Percentiles rank a stretch among this genome's conserved stretches.
Evolutionary conservation across 2,888 invertebrate genomes (phyloP).

Genomic region (Furcula furcula): DNA sequence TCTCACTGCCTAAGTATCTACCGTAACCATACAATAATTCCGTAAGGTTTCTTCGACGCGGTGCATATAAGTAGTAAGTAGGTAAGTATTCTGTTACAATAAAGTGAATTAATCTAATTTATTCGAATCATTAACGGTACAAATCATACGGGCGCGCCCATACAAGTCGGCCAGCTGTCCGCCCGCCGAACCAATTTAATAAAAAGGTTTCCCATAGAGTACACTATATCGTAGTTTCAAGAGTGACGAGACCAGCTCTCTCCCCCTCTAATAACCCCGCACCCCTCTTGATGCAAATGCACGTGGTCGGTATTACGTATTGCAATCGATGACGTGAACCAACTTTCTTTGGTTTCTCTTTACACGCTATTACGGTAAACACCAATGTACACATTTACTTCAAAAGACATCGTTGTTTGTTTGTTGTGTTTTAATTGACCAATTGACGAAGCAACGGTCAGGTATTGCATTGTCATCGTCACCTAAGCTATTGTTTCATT

Average conservation of each 20-base stretch:
- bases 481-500: too few relatives aligned
- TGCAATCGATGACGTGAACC: conserved; percentile 48
- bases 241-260: conserved; percentile 7
- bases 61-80: conserved; percentile 6
- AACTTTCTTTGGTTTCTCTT: conserved; percentile 55
- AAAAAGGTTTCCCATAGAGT: conserved; percentile 77
- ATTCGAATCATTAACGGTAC: conserved; percentile 47
- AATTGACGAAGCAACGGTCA: too few relatives aligned
- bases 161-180: conserved; percentile 70
- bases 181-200: conserved; percentile 64
- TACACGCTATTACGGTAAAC: too few relatives aligned
- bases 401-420: too few relatives aligned
- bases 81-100: conserved; percentile 29
- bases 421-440: too few relatives aligned
- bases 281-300: conserved; percentile 24
- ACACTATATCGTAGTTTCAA: conserved; percentile 17
- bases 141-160: conserved; percentile 71
- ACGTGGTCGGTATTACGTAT: conserved; percentile 38
- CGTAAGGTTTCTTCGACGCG: conserved; percentile 1
- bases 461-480: too few relatives aligned
- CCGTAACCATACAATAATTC: too few relatives aligned
- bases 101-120: conserved; percentile 62
- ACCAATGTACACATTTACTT: conserved; percentile 10
- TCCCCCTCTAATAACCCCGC: conserved; percentile 7
- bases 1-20: too few relatives aligned